These are phyloP conservation scores for Mormyrus proboscirostris DNA, from an alignment of 2,797 vertebrate species.

Conservation along the genomic window DNA sequence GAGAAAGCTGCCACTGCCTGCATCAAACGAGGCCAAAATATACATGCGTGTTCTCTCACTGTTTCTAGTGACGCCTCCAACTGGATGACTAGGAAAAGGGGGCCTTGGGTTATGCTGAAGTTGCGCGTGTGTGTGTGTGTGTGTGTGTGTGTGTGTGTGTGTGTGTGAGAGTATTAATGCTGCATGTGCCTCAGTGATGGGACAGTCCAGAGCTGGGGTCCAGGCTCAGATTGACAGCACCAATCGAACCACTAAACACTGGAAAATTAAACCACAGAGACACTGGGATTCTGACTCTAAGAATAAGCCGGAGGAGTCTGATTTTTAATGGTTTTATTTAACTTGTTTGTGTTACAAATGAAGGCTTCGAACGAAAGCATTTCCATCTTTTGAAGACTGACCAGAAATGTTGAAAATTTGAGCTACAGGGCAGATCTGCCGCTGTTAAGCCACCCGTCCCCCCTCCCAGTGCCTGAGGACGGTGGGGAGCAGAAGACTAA, in stretches of 20 bases:
- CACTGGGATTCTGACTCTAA: conserved; percentile 14
- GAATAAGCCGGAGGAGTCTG: background rate
- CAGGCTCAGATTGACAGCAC: conserved; percentile 28
- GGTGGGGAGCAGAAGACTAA: background rate
- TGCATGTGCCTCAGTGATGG: conserved; percentile 42
- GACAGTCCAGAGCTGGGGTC: conserved; percentile 35
- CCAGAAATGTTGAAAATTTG: background rate
- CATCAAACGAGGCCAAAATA: conserved; percentile 36
- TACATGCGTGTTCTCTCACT: conserved; percentile 36
- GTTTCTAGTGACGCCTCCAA: conserved; percentile 30
- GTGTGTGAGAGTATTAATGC: conserved; percentile 22
- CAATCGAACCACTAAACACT: conserved; percentile 50
- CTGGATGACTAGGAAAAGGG: conserved; percentile 33
- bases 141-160: too few species aligned
- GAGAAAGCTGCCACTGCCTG: conserved; percentile 20
- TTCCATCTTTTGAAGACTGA: background rate
- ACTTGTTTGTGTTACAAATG: conserved; percentile 31
- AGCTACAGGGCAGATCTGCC: background rate
- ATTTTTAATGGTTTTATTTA: background rate
- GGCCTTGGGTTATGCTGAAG: conserved; percentile 49
- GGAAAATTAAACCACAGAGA: conserved; percentile 41
- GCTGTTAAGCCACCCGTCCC: background rate
- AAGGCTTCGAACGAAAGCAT: conserved; percentile 14
- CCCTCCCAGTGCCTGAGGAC: background rate
- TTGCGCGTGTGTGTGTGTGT: conserved; percentile 30